phyloP scores from a whole-genome alignment of 2,113 vertebrate species.

The Trogon surrucura region DNA sequence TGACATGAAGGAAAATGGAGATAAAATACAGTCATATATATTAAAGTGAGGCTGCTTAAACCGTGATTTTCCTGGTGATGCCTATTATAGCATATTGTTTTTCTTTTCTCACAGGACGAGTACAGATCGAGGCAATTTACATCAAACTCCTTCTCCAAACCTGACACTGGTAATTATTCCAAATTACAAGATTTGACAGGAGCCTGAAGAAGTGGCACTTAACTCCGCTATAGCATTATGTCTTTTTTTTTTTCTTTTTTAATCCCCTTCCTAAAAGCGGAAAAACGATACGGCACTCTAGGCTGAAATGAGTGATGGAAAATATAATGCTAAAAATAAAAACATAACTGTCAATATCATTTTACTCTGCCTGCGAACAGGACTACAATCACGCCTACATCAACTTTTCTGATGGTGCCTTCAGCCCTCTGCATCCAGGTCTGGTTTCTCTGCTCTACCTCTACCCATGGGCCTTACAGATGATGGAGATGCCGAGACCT shows the following conservation, averaged over 20 bases:
- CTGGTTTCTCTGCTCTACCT: not conserved
- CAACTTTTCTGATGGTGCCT: not conserved
- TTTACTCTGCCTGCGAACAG: constrained; percentile 57
- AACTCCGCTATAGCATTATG: constrained; percentile 67
- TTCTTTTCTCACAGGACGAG: not conserved
- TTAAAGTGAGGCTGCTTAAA: constrained; percentile 2
- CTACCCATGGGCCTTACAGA: fast-evolving
- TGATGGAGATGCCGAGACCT: not conserved
- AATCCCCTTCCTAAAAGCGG: constrained; percentile 75
- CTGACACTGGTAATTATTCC: constrained; percentile 76
- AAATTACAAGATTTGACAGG: constrained; percentile 75
- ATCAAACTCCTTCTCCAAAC: constrained; percentile 45
- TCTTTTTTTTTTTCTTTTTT: constrained; percentile 58
- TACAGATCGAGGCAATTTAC: constrained; percentile 13
- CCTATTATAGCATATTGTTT: not conserved
- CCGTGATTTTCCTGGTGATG: not conserved
- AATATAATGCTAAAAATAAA: constrained; percentile 71
- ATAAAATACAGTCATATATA: not conserved
- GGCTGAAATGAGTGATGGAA: constrained; percentile 62
- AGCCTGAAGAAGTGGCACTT: constrained; percentile 69
- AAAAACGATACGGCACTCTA: constrained; percentile 64
- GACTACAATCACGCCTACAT: not conserved
- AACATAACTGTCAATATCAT: constrained; percentile 22
- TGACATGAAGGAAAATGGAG: not conserved
- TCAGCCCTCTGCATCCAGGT: not conserved